Percentiles rank a stretch among this genome's conserved stretches.
Evolutionary conservation across 2,797 vertebrate species (phyloP).

Genomic region (Bryconaethiops microstoma): DNA sequence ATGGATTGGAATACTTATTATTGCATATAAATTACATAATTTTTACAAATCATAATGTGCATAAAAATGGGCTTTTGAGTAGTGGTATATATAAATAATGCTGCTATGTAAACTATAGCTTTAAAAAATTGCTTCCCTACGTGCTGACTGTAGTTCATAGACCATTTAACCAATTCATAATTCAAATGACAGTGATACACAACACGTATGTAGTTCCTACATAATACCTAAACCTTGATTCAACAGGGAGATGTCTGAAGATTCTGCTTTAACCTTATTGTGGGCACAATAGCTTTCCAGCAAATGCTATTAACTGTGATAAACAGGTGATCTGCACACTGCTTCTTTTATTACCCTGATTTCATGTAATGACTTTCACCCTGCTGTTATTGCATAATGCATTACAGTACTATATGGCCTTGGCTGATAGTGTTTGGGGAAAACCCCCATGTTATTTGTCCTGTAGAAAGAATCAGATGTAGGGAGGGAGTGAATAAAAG

Average conservation of each 20-base stretch:
- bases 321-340: slow-evolving; percentile 38
- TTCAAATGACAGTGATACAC: too few species aligned
- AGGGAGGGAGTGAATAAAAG: slow-evolving; percentile 21
- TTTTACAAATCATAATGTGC: too few species aligned
- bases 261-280: slow-evolving; percentile 29
- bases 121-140: too few species aligned
- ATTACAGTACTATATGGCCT: slow-evolving; percentile 33
- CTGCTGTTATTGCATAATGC: slow-evolving; percentile 44
- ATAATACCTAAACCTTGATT: not conserved
- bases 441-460: slow-evolving; percentile 35
- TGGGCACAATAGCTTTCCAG: not conserved
- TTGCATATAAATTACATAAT: too few species aligned
- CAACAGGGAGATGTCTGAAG: not conserved
- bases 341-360: slow-evolving; percentile 36
- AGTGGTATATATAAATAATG: too few species aligned
- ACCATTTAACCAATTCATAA: too few species aligned
- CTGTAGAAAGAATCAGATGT: slow-evolving; percentile 37
- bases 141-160: too few species aligned
- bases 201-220: not conserved
- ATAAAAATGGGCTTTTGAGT: too few species aligned
- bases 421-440: slow-evolving; percentile 34
- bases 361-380: slow-evolving; percentile 38
- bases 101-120: too few species aligned
- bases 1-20: too few species aligned
- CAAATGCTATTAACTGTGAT: slow-evolving; percentile 30